A percentile compares a stretch with the other conserved stretches of the same genome.
These are phyloP conservation scores for Phyllotis vaccarum DNA, from an alignment of 2,797 vertebrate genomes.

Conservation along the genomic window DNA sequence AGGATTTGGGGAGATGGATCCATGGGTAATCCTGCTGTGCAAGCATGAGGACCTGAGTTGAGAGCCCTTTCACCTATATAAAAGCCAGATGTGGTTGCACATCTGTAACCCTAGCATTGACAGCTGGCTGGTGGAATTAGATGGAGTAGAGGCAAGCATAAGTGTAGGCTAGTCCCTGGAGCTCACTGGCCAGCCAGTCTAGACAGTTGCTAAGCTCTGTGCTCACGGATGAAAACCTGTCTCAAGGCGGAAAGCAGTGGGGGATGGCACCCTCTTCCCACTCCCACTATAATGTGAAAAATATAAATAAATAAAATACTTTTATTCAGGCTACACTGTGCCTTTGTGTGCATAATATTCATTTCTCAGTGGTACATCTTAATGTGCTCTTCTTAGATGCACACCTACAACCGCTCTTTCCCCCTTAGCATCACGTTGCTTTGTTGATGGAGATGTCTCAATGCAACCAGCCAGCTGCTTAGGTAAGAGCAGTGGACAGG, in stretches of 20 bases:
- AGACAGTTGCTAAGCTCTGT: background rate
- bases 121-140: background rate
- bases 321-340: background rate
- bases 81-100: no score
- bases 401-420: background rate
- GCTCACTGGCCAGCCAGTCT: background rate
- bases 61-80: background rate
- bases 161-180: background rate
- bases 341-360: background rate
- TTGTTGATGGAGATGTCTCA: background rate
- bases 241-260: background rate
- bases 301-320: background rate
- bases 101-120: background rate
- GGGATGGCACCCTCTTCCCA: background rate
- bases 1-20: background rate
- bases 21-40: background rate
- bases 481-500: background rate
- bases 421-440: fast-evolving
- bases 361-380: background rate
- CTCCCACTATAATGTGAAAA: background rate
- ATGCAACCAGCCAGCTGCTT: background rate
- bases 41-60: background rate
- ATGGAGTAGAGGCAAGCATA: background rate
- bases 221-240: background rate
- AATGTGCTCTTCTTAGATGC: fast-evolving